phyloP scores from a whole-genome alignment of 2,113 vertebrate species.

The Burhinus oedicnemus region DNA sequence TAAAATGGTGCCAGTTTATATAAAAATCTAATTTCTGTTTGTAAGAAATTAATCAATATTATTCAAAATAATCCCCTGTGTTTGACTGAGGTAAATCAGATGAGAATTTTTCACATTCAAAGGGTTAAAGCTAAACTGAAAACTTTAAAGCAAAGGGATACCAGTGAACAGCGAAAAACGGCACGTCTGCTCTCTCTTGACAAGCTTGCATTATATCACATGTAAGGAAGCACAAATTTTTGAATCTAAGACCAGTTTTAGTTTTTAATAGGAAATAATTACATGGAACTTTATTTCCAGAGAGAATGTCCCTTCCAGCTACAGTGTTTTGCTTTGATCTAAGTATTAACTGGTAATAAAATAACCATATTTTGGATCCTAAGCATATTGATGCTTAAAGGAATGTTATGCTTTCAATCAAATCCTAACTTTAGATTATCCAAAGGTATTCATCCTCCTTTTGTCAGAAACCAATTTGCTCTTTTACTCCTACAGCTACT shows the following conservation, averaged over 20 bases:
- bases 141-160: constrained; percentile 37
- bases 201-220: constrained; percentile 8
- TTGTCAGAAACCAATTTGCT: constrained; percentile 54
- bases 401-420: constrained; percentile 61
- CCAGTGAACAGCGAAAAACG: constrained; percentile 51
- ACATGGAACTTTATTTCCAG: constrained; percentile 48
- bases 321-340: constrained; percentile 57
- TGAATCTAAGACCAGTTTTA: constrained; percentile 36
- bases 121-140: constrained; percentile 47
- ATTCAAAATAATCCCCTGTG: background rate
- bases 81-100: constrained; percentile 6
- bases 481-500: constrained; percentile 35
- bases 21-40: background rate
- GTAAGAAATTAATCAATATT: background rate
- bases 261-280: constrained; percentile 53
- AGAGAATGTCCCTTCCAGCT: constrained; percentile 43
- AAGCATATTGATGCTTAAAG: constrained; percentile 34
- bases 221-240: constrained; percentile 26
- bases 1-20: background rate
- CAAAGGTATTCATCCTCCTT: constrained; percentile 39
- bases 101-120: constrained; percentile 24
- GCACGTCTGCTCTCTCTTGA: constrained; percentile 8
- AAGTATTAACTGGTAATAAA: constrained; percentile 50
- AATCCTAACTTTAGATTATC: constrained; percentile 47
- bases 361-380: constrained; percentile 41